These are phyloP conservation scores for Gymnoscopelus braueri DNA, from an alignment of 2,797 vertebrate genomes.

Conservation along the genomic window DNA sequence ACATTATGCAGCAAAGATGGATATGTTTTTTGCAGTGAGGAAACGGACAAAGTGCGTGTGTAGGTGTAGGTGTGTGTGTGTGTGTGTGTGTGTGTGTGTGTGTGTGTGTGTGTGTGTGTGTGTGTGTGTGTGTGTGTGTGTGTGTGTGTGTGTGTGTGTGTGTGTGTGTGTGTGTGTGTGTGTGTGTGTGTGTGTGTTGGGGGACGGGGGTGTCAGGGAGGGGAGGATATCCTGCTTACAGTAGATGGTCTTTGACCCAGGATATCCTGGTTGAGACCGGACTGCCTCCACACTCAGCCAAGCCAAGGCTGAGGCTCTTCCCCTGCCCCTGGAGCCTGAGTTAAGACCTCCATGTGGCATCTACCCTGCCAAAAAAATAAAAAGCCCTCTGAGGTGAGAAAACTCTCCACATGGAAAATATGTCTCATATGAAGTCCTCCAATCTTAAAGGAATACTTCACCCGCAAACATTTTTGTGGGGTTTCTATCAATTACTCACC, in stretches of 20 bases:
- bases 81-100: neutral
- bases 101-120: neutral
- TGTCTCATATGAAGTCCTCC: too few species aligned
- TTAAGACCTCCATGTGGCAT: slow-evolving; percentile 21
- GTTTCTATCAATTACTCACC: too few species aligned
- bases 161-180: neutral
- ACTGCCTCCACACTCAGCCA: slow-evolving; percentile 22
- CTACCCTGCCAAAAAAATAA: too few species aligned
- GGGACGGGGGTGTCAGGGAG: slow-evolving; percentile 9
- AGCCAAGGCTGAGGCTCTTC: slow-evolving; percentile 54
- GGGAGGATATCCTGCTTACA: slow-evolving; percentile 76
- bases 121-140: neutral
- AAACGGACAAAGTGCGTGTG: neutral
- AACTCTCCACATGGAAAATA: too few species aligned
- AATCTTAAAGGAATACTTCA: too few species aligned
- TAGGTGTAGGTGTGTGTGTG: neutral
- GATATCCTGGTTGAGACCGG: slow-evolving; percentile 74
- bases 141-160: slow-evolving; percentile 3
- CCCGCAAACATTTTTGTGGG: too few species aligned
- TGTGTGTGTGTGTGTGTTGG: slow-evolving; percentile 1
- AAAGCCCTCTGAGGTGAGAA: too few species aligned
- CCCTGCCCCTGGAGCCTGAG: slow-evolving; percentile 31
- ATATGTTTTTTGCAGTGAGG: slow-evolving; percentile 13
- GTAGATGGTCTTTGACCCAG: slow-evolving; percentile 63
- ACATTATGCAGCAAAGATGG: slow-evolving; percentile 18